Percentiles rank a stretch among this genome's conserved stretches.
phyloP scores from a whole-genome alignment of 2,797 vertebrate genomes.

The Danio choprae region DNA sequence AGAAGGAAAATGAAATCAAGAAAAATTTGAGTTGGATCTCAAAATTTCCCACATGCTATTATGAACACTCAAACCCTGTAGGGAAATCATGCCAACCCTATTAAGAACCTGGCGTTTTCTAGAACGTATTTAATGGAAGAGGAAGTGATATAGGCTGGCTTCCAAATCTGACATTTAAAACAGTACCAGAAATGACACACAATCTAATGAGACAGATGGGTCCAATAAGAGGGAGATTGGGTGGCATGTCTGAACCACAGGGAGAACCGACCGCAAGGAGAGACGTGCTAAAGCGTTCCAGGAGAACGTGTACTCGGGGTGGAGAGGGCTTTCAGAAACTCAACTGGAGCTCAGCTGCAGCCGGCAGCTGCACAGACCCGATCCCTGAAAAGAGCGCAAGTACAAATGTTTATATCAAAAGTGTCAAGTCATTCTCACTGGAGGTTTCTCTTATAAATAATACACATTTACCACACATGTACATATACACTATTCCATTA shows the following conservation, averaged over 20 bases:
- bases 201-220: conserved; percentile 24
- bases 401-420: conserved; percentile 66
- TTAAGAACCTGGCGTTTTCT: conserved; percentile 31
- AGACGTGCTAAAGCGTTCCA: neutral
- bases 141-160: conserved; percentile 50
- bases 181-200: conserved; percentile 36
- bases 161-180: conserved; percentile 53
- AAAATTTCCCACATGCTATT: conserved; percentile 4
- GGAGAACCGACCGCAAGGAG: conserved; percentile 17
- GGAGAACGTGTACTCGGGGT: neutral
- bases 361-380: conserved; percentile 70
- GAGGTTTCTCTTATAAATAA: conserved; percentile 40
- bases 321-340: conserved; percentile 35
- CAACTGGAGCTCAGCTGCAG: conserved; percentile 66
- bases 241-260: conserved; percentile 37
- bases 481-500: neutral
- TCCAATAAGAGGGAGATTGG: conserved; percentile 38
- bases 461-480: neutral
- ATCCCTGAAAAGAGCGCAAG: conserved; percentile 69
- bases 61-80: neutral
- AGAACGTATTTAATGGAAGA: conserved; percentile 27
- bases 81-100: conserved; percentile 16
- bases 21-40: neutral
- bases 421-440: conserved; percentile 67
- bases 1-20: neutral